A percentile compares a stretch with the other conserved stretches of the same genome.
phyloP scores from a whole-genome alignment of 2,113 vertebrate genomes.

The Spilogale gracilis region DNA sequence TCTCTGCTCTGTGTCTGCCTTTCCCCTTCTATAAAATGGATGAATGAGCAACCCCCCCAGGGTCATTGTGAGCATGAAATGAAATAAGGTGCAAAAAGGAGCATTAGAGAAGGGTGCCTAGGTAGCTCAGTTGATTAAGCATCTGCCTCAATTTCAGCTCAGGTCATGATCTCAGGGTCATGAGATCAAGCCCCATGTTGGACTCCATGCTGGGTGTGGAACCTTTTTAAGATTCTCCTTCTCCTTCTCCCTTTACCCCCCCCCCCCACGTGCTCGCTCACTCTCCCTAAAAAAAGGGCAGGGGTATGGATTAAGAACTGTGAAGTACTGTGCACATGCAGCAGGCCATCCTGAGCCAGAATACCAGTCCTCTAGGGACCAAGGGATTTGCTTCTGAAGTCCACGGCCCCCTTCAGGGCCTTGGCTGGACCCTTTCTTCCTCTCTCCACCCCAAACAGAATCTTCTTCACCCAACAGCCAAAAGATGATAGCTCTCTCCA shows the following conservation, averaged over 20 bases:
- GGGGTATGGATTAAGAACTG: background rate
- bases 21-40: background rate
- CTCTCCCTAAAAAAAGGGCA: background rate
- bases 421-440: background rate
- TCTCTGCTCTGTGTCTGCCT: background rate
- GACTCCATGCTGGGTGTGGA: background rate
- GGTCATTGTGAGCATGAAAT: background rate
- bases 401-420: background rate
- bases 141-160: background rate
- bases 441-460: background rate
- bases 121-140: background rate
- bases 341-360: background rate
- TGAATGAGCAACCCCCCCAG: background rate
- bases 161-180: background rate
- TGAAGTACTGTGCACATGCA: background rate
- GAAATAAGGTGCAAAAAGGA: background rate
- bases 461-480: background rate
- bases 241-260: background rate
- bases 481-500: background rate
- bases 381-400: background rate
- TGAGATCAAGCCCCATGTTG: background rate
- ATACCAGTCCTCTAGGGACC: no score
- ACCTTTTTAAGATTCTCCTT: background rate
- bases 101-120: background rate
- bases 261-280: background rate